phyloP scores from a whole-genome alignment of 2,113 vertebrate genomes.

The Meleagris gallopavo region DNA sequence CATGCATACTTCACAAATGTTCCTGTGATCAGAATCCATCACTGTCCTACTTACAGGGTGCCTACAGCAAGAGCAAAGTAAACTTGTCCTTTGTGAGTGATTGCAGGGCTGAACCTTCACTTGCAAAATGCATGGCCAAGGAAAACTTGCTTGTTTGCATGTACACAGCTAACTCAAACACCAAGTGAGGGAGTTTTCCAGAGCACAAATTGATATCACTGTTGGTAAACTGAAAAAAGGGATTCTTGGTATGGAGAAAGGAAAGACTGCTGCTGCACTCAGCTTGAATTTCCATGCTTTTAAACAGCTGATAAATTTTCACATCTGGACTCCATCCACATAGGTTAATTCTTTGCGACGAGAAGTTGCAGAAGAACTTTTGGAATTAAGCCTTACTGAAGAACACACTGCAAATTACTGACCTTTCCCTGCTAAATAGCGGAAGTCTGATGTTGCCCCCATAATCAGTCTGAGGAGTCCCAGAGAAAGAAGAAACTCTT shows the following conservation, averaged over 20 bases:
- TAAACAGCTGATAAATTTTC: neutral
- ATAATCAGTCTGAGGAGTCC: neutral
- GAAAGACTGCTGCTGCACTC: neutral
- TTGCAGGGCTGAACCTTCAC: neutral
- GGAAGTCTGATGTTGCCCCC: neutral
- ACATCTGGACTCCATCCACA: neutral
- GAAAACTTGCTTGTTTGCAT: neutral
- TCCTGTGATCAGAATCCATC: neutral
- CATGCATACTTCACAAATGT: neutral
- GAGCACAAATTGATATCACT: neutral
- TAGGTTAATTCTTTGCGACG: neutral
- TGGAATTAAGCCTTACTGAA: neutral
- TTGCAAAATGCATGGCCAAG: neutral
- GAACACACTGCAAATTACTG: neutral
- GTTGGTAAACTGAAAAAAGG: neutral
- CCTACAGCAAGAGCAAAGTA: neutral
- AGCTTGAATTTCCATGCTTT: neutral
- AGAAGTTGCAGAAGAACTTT: neutral
- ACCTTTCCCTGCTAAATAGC: neutral
- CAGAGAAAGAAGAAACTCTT: neutral
- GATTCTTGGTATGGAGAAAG: neutral
- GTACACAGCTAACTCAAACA: neutral
- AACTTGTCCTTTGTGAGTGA: neutral
- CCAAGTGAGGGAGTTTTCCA: neutral
- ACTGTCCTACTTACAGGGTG: neutral